Percentiles rank a stretch among this genome's conserved stretches.
These are phyloP conservation scores for Fulica atra DNA, from an alignment of 2,113 vertebrate species.

Conservation along the genomic window DNA sequence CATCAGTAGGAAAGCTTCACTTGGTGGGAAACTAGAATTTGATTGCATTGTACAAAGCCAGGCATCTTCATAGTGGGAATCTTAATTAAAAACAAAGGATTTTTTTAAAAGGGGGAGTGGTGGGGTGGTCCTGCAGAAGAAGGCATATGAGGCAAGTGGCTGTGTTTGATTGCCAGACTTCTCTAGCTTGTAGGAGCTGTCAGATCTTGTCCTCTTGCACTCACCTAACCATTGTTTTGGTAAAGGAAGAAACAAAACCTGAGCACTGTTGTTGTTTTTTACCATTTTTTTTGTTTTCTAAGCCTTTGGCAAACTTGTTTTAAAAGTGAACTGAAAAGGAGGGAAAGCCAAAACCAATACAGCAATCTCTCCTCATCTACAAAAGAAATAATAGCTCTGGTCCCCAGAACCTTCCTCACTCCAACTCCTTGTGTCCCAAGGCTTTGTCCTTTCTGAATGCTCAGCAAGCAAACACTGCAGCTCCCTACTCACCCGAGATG, in stretches of 20 bases:
- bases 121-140: background rate
- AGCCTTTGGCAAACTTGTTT: background rate
- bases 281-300: background rate
- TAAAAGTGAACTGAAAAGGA: background rate
- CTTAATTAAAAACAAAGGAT: background rate
- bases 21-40: background rate
- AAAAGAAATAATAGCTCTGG: background rate
- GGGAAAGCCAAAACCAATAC: background rate
- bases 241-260: background rate
- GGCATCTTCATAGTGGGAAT: background rate
- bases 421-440: background rate
- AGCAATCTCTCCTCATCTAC: background rate
- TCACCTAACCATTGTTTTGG: background rate
- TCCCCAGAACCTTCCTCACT: accelerated
- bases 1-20: background rate
- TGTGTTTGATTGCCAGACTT: background rate
- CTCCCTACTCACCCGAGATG: background rate
- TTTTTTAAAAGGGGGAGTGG: background rate
- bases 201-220: background rate
- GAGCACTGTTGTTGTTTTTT: background rate
- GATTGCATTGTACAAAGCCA: background rate
- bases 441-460: background rate
- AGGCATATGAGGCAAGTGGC: background rate
- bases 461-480: background rate
- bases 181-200: background rate